Evolutionary conservation across 2,888 invertebrate genomes (phyloP).

Genomic region (Hyposoter dolosus): DNA sequence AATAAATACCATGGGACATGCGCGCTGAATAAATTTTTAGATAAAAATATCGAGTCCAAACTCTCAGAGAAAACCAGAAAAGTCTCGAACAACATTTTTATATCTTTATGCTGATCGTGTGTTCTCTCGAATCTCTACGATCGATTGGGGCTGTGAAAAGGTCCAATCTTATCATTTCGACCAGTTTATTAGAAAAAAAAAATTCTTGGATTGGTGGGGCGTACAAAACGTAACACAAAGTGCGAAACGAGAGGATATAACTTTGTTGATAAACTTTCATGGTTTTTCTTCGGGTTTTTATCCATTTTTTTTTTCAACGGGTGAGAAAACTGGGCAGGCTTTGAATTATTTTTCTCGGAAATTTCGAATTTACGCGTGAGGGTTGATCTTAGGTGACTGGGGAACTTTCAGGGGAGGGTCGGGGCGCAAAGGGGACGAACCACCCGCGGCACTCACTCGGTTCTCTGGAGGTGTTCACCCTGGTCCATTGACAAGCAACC

Average conservation of each 20-base stretch:
- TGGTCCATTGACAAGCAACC: conserved; percentile 98
- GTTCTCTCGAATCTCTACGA: conserved; percentile 44
- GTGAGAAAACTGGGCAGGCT: conserved; percentile 30
- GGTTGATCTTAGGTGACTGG: conserved; percentile 60
- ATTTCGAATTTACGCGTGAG: conserved; percentile 60
- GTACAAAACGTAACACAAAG: conserved; percentile 34
- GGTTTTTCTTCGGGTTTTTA: conserved; percentile 44
- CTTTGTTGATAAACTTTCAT: conserved; percentile 52
- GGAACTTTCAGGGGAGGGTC: conserved; percentile 40
- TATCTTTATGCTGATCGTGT: conserved; percentile 44
- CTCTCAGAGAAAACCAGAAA: conserved; percentile 48
- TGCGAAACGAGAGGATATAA: conserved; percentile 68
- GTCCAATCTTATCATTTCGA: conserved; percentile 2
- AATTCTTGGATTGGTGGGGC: conserved; percentile 30
- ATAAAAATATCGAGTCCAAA: conserved; percentile 24
- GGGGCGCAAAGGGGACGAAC: conserved; percentile 80
- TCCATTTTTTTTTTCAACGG: conserved; percentile 34
- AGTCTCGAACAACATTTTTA: conserved; percentile 39
- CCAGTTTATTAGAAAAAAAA: conserved; percentile 1
- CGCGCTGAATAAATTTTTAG: conserved; percentile 33
- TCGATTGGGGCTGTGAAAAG: conserved; percentile 32
- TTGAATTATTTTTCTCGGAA: conserved; percentile 25
- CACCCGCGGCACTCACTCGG: conserved; percentile 89
- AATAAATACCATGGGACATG: conserved; percentile 11
- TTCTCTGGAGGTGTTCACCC: conserved; percentile 94